phyloP scores from a whole-genome alignment of 2,113 vertebrate genomes.

The Morphnarchus princeps region DNA sequence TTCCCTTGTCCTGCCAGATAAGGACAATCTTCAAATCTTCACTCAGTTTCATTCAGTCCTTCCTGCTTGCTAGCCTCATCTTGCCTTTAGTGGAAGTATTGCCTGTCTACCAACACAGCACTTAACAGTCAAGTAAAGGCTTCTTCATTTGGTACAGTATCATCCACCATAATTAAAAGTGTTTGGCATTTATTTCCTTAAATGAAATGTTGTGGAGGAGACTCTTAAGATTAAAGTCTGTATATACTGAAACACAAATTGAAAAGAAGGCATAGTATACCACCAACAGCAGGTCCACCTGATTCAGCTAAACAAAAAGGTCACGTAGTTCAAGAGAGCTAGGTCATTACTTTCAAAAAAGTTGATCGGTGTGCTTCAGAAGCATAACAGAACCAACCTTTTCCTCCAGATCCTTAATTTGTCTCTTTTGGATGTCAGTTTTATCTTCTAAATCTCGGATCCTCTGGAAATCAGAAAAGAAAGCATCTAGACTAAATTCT shows the following conservation, averaged over 20 bases:
- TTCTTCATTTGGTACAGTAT: background rate
- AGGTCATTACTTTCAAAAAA: background rate
- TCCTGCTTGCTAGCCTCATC: background rate
- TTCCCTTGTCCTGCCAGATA: background rate
- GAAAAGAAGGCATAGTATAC: background rate
- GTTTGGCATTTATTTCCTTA: background rate
- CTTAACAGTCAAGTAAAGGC: background rate
- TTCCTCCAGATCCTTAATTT: slow-evolving; percentile 98
- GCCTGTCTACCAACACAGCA: background rate
- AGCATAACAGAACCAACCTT: slow-evolving; percentile 78
- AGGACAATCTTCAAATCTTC: background rate
- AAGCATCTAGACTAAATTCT: background rate
- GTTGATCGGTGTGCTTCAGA: background rate
- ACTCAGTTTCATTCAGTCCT: background rate
- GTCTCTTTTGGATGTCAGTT: slow-evolving; percentile 97
- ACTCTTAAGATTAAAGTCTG: background rate
- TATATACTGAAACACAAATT: background rate
- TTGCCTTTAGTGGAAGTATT: background rate
- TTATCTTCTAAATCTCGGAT: slow-evolving; percentile 98
- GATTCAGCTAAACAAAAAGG: background rate
- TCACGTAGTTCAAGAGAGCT: background rate
- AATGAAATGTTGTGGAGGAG: background rate
- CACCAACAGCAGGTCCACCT: background rate
- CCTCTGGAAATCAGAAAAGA: slow-evolving; percentile 78
- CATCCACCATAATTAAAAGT: background rate